These are phyloP conservation scores for Erebia aethiops DNA, from an alignment of 2,888 invertebrate species.

Conservation along the genomic window DNA sequence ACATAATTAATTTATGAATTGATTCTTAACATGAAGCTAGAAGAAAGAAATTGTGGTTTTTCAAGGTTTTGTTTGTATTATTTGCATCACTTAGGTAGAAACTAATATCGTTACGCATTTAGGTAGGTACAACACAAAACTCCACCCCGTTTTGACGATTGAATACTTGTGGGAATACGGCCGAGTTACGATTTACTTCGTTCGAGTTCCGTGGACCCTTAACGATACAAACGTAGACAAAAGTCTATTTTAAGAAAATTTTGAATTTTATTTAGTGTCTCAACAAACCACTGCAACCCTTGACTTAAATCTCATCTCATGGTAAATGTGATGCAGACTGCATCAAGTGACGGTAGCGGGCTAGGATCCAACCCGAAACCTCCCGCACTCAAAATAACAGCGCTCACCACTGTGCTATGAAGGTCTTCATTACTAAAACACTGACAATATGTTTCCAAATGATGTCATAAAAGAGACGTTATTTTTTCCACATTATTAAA, in stretches of 20 bases:
- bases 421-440: no score
- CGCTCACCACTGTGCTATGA: no score
- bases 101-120: constrained; percentile 28
- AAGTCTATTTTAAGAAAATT: constrained; percentile 15
- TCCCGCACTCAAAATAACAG: no score
- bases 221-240: constrained; percentile 47
- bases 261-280: neutral
- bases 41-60: no score
- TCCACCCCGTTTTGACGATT: constrained; percentile 34
- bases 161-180: constrained; percentile 63
- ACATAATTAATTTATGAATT: no score
- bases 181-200: constrained; percentile 58
- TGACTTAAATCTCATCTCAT: no score
- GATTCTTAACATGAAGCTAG: no score
- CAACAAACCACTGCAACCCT: neutral
- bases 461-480: neutral
- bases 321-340: no score
- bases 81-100: neutral
- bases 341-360: no score
- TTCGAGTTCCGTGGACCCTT: constrained; percentile 48
- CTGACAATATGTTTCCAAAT: no score
- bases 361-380: no score
- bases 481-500: neutral
- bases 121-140: constrained; percentile 32
- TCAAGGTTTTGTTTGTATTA: no score